Percentiles rank a stretch among this genome's conserved stretches.
Evolutionary conservation across 2,888 invertebrate genomes (phyloP).

Genomic region (Cephus sareptanus): DNA sequence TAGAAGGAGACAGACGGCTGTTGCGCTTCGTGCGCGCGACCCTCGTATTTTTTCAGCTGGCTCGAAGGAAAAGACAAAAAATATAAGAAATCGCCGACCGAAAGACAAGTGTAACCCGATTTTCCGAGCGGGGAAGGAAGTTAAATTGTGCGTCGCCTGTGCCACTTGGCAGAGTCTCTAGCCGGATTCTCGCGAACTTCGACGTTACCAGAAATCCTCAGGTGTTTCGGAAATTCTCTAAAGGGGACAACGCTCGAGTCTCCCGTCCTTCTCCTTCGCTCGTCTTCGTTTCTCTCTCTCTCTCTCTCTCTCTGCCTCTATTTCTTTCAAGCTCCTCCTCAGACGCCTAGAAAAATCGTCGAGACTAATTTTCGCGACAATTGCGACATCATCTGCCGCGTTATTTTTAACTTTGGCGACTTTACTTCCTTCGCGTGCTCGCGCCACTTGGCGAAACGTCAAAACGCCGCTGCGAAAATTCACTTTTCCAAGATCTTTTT

Average conservation of each 20-base stretch:
- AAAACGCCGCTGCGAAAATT: neutral
- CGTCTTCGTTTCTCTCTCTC: neutral
- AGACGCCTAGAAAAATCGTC: neutral
- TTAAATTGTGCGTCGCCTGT: neutral
- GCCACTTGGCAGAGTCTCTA: neutral
- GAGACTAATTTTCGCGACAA: neutral
- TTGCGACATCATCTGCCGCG: neutral
- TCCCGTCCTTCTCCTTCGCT: neutral
- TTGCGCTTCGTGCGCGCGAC: no score
- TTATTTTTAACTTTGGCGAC: neutral
- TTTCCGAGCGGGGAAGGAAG: neutral
- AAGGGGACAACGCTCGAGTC: neutral
- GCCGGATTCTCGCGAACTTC: neutral
- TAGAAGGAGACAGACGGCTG: neutral
- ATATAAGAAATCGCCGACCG: neutral
- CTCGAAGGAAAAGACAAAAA: neutral
- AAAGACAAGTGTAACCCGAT: neutral
- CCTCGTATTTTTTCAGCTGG: neutral
- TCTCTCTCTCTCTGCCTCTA: neutral
- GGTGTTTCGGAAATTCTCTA: neutral
- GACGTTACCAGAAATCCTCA: neutral
- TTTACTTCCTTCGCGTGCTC: neutral
- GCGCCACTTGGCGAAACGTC: conserved; percentile 1
- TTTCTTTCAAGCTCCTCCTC: neutral
- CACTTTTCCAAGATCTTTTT: neutral